Evolutionary conservation across 30 jellyfish, hydroid and myxozoan species (phyloP).

Genomic region (Pseudorhiza aurosa): DNA sequence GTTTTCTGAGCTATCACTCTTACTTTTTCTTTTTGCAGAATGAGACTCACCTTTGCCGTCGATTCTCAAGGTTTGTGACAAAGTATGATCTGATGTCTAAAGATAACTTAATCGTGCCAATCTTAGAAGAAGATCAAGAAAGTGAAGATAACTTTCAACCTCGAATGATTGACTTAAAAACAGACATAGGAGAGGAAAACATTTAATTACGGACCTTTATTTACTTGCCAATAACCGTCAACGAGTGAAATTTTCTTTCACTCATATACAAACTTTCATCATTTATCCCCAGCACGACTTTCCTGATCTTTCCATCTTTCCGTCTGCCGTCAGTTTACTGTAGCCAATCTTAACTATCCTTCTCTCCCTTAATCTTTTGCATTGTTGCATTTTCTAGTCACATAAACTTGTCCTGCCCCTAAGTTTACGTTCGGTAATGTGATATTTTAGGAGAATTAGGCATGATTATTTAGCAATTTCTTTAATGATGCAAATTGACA

Average conservation of each 20-base stretch:
- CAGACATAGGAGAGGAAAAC: constrained; percentile 70
- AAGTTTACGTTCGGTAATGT: too few relatives aligned
- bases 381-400: too few relatives aligned
- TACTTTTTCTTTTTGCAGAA: constrained; percentile 68
- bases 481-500: too few relatives aligned
- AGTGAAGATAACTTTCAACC: constrained; percentile 69
- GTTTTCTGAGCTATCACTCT: too few relatives aligned
- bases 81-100: constrained; percentile 96
- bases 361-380: too few relatives aligned
- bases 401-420: too few relatives aligned
- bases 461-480: too few relatives aligned
- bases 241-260: constrained; percentile 37
- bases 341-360: too few relatives aligned
- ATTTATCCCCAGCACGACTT: not conserved
- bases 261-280: not conserved
- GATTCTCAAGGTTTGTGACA: constrained; percentile 92
- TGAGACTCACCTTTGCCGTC: constrained; percentile 93
- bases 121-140: constrained; percentile 89
- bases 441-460: too few relatives aligned
- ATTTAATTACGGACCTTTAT: constrained; percentile 8
- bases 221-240: constrained; percentile 33
- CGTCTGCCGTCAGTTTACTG: too few relatives aligned
- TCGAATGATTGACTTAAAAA: constrained; percentile 41
- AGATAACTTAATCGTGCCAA: constrained; percentile 96
- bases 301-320: not conserved